Percentiles rank a stretch among this genome's conserved stretches.
Evolutionary conservation across 1,140 invertebrate species (phyloP).

Genomic region (Ditylenchus dipsaci): DNA sequence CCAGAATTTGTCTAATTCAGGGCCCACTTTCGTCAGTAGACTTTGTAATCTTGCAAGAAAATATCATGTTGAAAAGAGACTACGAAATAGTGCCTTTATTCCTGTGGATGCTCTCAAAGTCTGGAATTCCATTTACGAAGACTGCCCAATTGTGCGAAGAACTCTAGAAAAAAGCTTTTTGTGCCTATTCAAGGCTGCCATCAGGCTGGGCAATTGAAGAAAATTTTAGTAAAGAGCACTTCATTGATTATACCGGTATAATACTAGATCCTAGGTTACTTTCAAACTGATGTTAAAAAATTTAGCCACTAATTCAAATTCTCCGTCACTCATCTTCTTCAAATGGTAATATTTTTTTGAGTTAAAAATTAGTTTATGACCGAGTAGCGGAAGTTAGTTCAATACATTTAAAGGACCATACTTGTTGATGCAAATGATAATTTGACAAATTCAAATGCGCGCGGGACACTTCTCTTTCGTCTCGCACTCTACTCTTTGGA

Average conservation of each 20-base stretch:
- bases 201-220: background rate
- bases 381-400: too few relatives aligned
- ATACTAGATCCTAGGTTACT: too few relatives aligned
- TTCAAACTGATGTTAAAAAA: too few relatives aligned
- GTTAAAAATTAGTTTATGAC: too few relatives aligned
- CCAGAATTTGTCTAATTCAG: background rate
- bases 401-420: too few relatives aligned
- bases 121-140: background rate
- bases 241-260: constrained; percentile 5
- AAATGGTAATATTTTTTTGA: too few relatives aligned
- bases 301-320: constrained; percentile 3
- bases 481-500: too few relatives aligned
- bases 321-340: background rate
- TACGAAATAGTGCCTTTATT: constrained; percentile 3
- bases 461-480: too few relatives aligned
- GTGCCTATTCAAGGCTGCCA: background rate
- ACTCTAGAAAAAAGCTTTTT: background rate
- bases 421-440: too few relatives aligned
- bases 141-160: background rate
- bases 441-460: too few relatives aligned
- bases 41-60: background rate
- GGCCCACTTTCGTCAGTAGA: background rate
- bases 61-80: background rate
- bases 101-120: background rate
- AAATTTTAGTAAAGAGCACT: background rate